phyloP scores from a whole-genome alignment of 2,888 invertebrate genomes.

The Emmelina monodactyla region DNA sequence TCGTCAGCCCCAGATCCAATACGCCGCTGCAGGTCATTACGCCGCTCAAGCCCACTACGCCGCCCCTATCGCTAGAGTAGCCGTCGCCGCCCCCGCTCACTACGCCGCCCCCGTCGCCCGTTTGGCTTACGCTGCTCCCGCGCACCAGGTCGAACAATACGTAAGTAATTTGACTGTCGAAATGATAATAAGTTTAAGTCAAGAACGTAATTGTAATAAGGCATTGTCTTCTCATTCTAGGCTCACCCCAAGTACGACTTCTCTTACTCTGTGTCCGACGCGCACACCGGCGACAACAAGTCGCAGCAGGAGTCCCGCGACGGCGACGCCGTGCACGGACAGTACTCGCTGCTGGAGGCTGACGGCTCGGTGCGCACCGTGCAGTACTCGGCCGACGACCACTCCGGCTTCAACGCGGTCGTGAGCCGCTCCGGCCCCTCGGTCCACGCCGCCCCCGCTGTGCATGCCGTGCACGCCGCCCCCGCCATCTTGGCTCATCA shows the following conservation, averaged over 20 bases:
- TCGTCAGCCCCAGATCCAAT: conserved; percentile 17
- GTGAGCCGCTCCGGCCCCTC: conserved; percentile 32
- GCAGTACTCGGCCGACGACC: conserved; percentile 53
- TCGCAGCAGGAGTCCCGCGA: conserved; percentile 53
- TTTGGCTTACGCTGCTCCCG: conserved; percentile 23
- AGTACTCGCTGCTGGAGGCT: conserved; percentile 53
- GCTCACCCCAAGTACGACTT: conserved; percentile 37
- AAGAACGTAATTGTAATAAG: no score
- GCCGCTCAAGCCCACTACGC: conserved; percentile 21
- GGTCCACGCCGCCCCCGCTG: conserved; percentile 23
- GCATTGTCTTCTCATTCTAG: conserved; percentile 17
- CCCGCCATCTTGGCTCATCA: conserved; percentile 20
- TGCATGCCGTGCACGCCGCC: conserved; percentile 18
- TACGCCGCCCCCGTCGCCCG: conserved; percentile 26
- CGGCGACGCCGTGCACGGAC: conserved; percentile 56
- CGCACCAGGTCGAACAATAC: conserved; percentile 36
- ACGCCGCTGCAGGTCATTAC: conserved; percentile 17
- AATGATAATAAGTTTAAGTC: no score
- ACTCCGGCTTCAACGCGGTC: conserved; percentile 45
- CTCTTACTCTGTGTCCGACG: conserved; percentile 55
- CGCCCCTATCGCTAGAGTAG: conserved; percentile 24
- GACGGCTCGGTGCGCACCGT: conserved; percentile 59
- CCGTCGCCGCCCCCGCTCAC: conserved; percentile 24
- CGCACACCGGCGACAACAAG: conserved; percentile 60
- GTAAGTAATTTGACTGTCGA: no score